Evolutionary conservation across 1,140 invertebrate species (phyloP).

Genomic region (Pararge aegeria): DNA sequence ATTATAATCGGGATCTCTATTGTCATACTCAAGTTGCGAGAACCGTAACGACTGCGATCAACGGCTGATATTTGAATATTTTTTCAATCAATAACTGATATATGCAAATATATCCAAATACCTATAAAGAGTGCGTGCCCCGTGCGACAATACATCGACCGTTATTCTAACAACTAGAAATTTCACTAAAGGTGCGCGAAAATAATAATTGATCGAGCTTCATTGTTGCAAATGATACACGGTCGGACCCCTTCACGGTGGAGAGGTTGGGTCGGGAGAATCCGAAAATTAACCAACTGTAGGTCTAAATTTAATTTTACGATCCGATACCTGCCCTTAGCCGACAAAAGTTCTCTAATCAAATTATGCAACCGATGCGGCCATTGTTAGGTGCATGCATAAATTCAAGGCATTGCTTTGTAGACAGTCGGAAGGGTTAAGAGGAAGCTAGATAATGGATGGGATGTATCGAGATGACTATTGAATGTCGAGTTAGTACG

Average conservation of each 20-base stretch:
- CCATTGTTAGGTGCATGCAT: slow-evolving; percentile 70
- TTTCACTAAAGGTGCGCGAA: slow-evolving; percentile 73
- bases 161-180: slow-evolving; percentile 70
- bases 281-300: slow-evolving; percentile 76
- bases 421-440: slow-evolving; percentile 61
- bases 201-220: slow-evolving; percentile 74
- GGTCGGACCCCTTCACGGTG: slow-evolving; percentile 53
- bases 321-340: slow-evolving; percentile 70
- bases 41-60: slow-evolving; percentile 66
- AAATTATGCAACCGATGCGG: slow-evolving; percentile 76
- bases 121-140: slow-evolving; percentile 50
- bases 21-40: slow-evolving; percentile 55
- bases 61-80: slow-evolving; percentile 66
- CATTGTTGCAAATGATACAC: slow-evolving; percentile 69
- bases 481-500: slow-evolving; percentile 47
- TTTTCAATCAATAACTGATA: slow-evolving; percentile 78
- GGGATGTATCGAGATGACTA: slow-evolving; percentile 59
- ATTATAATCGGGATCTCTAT: slow-evolving; percentile 52
- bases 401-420: slow-evolving; percentile 70
- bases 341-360: slow-evolving; percentile 74
- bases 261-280: slow-evolving; percentile 69
- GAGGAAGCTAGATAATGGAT: slow-evolving; percentile 53
- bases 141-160: slow-evolving; percentile 65
- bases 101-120: slow-evolving; percentile 71
- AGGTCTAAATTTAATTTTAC: slow-evolving; percentile 78